Evolutionary conservation across 2,888 invertebrate genomes (phyloP), one percentile per base, ranked within the genome.

Genomic region (Alloscopus bannaensis): DNA sequence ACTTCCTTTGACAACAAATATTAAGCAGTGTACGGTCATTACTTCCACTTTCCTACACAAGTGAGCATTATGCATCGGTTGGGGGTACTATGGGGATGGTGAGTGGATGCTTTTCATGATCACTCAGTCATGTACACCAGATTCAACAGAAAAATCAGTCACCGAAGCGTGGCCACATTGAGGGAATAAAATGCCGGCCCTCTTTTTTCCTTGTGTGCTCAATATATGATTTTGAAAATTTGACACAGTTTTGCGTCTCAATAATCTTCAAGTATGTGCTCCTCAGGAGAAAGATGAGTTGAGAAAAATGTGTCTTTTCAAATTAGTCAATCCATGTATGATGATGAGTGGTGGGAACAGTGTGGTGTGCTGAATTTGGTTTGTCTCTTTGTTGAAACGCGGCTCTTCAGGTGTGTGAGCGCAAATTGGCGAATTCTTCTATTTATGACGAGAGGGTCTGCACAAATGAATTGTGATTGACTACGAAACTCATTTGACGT

Each of bases 351-450:
- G 52, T 4, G 4, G 8, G 18, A 16, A 45, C n/a, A 45, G 18
- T 45, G n/a, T 45, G 36, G 13, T 36, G 13, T n/a, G n/a, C 13
- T 36, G 36, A 36, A 36, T 36, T 36, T 36, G 36, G n/a, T n/a
- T n/a, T n/a, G n/a, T n/a, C n/a, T n/a, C n/a, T n/a, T n/a, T 13
- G 45, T 45, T 3, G 13, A 45, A 45, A 52, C 6, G 24, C 18
- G 40, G 3, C 26, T 60, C 28, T 60, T 47, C 47, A 60, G 45
- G 11, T 70, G 70, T 47, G 22, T 70, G 70, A 26, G 45, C 47
- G 47, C 45, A 60, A 60, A 57, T 59, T 69, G 57, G 59, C 16
- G 55, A 31, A 40, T 57, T n/a, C n/a, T n/a, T n/a, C n/a, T n/a
- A n/a, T n/a, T n/a, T n/a, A n/a, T n/a, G n/a, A n/a, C n/a, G n/a